These are phyloP conservation scores for Pemphigus obesinymphae DNA, from an alignment of 1,140 invertebrate species.

Conservation along the genomic window DNA sequence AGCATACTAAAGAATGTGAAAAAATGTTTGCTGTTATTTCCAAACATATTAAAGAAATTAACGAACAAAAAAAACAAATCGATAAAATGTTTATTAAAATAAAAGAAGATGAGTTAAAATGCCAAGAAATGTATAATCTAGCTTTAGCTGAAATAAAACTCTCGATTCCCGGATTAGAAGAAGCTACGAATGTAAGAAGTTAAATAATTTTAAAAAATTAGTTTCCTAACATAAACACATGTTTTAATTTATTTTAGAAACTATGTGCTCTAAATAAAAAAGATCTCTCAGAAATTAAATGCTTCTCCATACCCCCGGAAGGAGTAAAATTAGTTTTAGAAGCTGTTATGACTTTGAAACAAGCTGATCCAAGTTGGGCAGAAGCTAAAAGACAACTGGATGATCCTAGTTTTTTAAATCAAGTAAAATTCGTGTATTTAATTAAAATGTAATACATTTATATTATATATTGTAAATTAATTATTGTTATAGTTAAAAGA, in stretches of 20 bases:
- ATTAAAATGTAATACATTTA: not conserved
- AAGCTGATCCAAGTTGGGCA: constrained; percentile 73
- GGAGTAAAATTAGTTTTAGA: constrained; percentile 86
- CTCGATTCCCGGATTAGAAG: constrained; percentile 75
- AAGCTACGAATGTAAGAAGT: constrained; percentile 63
- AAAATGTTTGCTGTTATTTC: constrained; percentile 69
- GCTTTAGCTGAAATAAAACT: constrained; percentile 75
- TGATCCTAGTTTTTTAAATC: constrained; percentile 67
- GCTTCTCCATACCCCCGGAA: constrained; percentile 72
- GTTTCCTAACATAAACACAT: not conserved
- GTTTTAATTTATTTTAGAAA: constrained; percentile 54
- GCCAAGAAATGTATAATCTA: constrained; percentile 71
- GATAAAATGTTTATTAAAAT: constrained; percentile 64
- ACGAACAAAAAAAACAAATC: constrained; percentile 69
- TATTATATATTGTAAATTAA: not conserved
- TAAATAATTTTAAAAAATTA: not conserved
- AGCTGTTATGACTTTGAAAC: constrained; percentile 79
- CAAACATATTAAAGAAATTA: constrained; percentile 71
- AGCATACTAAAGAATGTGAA: constrained; percentile 58
- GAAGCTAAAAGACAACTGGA: constrained; percentile 79
- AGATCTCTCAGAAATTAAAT: constrained; percentile 82
- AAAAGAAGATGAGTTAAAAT: constrained; percentile 70
- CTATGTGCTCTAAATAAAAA: constrained; percentile 79
- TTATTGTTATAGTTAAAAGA: not conserved
- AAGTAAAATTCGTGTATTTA: constrained; percentile 46